Evolutionary conservation across 2,888 invertebrate species (phyloP), one percentile per base, ranked within the genome.

Genomic region (Lydus trimaculatus): DNA sequence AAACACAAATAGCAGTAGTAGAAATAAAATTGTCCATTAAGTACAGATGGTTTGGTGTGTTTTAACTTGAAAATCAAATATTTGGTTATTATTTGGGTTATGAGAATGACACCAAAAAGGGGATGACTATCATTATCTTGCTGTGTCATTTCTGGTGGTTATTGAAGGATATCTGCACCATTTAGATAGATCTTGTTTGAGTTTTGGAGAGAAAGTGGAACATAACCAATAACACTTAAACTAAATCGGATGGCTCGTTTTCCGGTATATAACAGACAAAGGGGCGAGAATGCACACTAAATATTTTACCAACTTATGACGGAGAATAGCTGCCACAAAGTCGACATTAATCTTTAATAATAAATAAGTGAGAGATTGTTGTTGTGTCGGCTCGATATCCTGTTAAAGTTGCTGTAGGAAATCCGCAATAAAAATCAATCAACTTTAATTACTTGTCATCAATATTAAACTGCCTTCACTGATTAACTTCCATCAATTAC

Each of bases 31-130:
- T 11, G 25, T 20, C 25, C 52, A 52, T 39, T 31, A 31, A 59
- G 11, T 23, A 33, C 60, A 28, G 60, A 20, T 59, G 31, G 11
- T 59, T 31, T 31, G 13, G 60, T 20, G 17, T 13, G 20, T 36
- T 36, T 60, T 28, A 31, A 60, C 60, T 33, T 28, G 59, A 13
- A 11, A 31, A 36, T 20, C 60, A 33, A 36, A 60, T 36, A 31
- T 31, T 31, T 20, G 31, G 6, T 17, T 7, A 59, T 31, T 59
- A 59, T 31, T 31, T 31, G 48, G 48, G 8, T 48, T 20, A 48
- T 9, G 9, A 3, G 20, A 20, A 20, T 3, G 48, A 20, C 23
- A 36, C 4, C 15, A 7, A 15, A 9, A 13, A 5, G 20, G 48
- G 48, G 9, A 20, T 20, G 20, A 20, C 20, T 48, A 20, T 20